Conservation (phyloP, 2,797 vertebrate species). For the Acanthurus leucopareius region DNA sequence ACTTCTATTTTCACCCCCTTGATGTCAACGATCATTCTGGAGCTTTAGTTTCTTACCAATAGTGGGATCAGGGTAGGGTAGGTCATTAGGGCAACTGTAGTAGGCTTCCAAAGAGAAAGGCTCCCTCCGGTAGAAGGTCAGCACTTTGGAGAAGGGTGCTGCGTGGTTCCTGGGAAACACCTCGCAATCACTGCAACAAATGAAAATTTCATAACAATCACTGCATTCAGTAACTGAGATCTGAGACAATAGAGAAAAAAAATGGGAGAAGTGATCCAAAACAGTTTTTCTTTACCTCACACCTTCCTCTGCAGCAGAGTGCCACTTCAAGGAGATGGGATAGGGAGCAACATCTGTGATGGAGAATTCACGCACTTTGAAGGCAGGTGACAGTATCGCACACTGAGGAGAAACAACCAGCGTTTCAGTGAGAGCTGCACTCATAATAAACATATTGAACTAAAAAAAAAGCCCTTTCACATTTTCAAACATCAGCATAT, state of each 20-base stretch:
- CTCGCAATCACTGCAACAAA: constrained; percentile 92
- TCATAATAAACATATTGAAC: neutral
- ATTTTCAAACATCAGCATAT: neutral
- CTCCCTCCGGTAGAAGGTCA: constrained; percentile 97
- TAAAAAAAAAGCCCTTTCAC: neutral
- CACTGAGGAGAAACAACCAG: constrained; percentile 85
- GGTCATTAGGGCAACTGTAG: constrained; percentile 91
- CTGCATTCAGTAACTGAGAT: neutral
- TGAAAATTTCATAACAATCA: neutral
- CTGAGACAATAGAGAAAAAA: neutral
- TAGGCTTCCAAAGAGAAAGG: constrained; percentile 96
- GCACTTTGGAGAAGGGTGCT: constrained; percentile 97
- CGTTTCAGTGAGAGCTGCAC: neutral
- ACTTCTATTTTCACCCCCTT: neutral
- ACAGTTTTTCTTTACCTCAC: constrained; percentile 85
- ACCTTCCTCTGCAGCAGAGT: constrained; percentile 95
- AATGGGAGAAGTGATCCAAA: neutral
- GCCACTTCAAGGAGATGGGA: constrained; percentile 96
- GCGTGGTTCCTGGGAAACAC: constrained; percentile 96
- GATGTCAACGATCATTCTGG: neutral
- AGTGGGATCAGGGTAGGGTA: constrained; percentile 94
- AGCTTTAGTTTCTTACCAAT: constrained; percentile 86
- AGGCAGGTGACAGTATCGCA: constrained; percentile 97
- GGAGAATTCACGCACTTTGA: constrained; percentile 99
- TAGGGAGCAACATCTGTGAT: constrained; percentile 95